A percentile compares a stretch with the other conserved stretches of the same genome.
Evolutionary conservation across 2,888 invertebrate genomes (phyloP).

Genomic region (Tinea semifulvella): DNA sequence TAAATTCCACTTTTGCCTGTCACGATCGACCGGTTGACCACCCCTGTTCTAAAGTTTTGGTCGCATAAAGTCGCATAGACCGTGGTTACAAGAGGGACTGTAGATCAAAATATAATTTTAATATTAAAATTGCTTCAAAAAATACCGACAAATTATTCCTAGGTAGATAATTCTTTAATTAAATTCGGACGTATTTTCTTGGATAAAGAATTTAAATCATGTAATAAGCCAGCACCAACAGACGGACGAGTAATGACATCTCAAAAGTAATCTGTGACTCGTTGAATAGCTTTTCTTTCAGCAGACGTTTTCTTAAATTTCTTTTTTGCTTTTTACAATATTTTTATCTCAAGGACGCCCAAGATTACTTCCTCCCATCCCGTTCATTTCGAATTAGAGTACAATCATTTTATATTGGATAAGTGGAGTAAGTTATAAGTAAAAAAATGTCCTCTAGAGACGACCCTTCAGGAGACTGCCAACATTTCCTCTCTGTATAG

Average conservation of each 20-base stretch:
- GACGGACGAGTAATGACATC: slow-evolving; percentile 20
- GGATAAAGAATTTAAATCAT: slow-evolving; percentile 14
- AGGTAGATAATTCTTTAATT: neutral
- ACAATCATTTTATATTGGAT: slow-evolving; percentile 14
- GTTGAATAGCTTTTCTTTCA: slow-evolving; percentile 24
- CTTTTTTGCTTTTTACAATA: slow-evolving; percentile 23
- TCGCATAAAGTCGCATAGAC: too few species aligned
- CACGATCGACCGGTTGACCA: too few species aligned
- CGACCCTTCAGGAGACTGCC: too few species aligned
- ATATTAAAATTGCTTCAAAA: neutral
- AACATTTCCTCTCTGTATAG: too few species aligned
- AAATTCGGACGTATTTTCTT: slow-evolving; percentile 5
- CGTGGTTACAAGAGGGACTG: too few species aligned
- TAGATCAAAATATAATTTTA: too few species aligned
- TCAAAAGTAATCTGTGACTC: slow-evolving; percentile 22
- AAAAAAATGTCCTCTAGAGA: too few species aligned
- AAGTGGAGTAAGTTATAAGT: neutral
- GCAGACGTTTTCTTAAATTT: slow-evolving; percentile 20
- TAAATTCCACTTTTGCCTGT: too few species aligned
- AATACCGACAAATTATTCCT: neutral
- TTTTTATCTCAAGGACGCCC: slow-evolving; percentile 23
- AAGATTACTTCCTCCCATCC: slow-evolving; percentile 22
- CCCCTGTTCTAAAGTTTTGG: too few species aligned
- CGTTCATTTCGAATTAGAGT: slow-evolving; percentile 26
- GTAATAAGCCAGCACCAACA: slow-evolving; percentile 15